A percentile compares a stretch with the other conserved stretches of the same genome.
Evolutionary conservation across 2,888 invertebrate genomes (phyloP).

Genomic region (Athalia circularis): DNA sequence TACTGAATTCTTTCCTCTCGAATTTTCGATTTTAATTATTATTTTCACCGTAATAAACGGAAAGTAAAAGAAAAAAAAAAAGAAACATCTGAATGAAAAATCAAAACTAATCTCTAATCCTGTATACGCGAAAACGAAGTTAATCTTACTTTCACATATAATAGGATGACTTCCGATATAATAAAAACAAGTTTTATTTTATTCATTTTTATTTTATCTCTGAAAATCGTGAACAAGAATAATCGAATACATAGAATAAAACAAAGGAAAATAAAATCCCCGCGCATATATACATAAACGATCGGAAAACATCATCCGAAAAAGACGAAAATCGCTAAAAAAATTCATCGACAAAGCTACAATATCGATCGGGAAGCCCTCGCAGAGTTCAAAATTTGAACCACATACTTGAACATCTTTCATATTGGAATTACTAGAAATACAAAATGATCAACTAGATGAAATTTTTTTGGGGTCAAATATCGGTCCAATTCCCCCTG

Average conservation of each 20-base stretch:
- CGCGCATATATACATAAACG: neutral
- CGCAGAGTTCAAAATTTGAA: conserved; percentile 12
- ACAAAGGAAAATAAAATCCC: neutral
- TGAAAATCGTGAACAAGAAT: too few relatives aligned
- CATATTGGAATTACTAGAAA: conserved; percentile 14
- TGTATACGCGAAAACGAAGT: neutral
- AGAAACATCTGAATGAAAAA: neutral
- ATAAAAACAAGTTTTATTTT: neutral
- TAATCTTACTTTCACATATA: too few relatives aligned
- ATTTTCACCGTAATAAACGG: neutral
- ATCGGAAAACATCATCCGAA: conserved; percentile 61
- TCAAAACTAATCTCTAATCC: conserved; percentile 23
- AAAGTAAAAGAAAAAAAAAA: neutral
- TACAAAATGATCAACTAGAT: conserved; percentile 45
- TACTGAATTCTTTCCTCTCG: conserved; percentile 20
- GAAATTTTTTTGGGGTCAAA: neutral
- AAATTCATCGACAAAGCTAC: conserved; percentile 72
- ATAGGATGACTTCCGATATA: conserved; percentile 9
- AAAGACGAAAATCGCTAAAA: conserved; percentile 69
- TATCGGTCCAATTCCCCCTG: too few relatives aligned
- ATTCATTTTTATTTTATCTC: neutral
- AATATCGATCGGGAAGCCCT: conserved; percentile 61
- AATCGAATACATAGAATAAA: too few relatives aligned
- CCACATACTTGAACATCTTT: neutral
- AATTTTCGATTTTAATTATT: conserved; percentile 1